Evolutionary conservation across 2,888 invertebrate genomes (phyloP).

Genomic region (Thelaira solivaga): DNA sequence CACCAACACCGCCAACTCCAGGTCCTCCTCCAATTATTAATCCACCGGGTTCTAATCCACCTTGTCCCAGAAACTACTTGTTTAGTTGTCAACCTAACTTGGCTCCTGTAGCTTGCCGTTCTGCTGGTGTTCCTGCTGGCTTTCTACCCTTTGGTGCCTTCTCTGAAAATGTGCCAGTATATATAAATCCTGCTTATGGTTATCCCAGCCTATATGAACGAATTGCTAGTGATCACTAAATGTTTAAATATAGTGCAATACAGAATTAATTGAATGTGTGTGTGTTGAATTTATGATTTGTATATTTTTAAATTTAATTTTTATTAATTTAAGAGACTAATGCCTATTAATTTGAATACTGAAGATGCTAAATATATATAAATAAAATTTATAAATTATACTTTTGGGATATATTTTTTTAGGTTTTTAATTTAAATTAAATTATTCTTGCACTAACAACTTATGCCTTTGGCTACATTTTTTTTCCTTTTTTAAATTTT

Average conservation of each 20-base stretch:
- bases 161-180: slow-evolving; percentile 45
- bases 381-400: too few relatives aligned
- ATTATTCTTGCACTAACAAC: too few relatives aligned
- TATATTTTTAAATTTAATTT: not conserved
- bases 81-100: slow-evolving; percentile 59
- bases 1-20: too few relatives aligned
- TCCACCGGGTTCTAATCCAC: slow-evolving; percentile 21
- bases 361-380: too few relatives aligned
- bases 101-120: slow-evolving; percentile 39
- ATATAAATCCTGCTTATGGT: slow-evolving; percentile 41
- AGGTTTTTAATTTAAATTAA: too few relatives aligned
- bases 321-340: too few relatives aligned
- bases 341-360: too few relatives aligned
- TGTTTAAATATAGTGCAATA: too few relatives aligned
- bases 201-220: slow-evolving; percentile 32
- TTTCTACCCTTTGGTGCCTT: slow-evolving; percentile 41
- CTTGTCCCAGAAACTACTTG: slow-evolving; percentile 50
- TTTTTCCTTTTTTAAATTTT: too few relatives aligned
- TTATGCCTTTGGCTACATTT: too few relatives aligned
- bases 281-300: not conserved
- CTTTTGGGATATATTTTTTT: too few relatives aligned
- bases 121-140: too few relatives aligned
- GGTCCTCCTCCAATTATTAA: not conserved
- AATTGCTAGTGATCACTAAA: not conserved
- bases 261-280: not conserved